These are phyloP conservation scores for Drosophila murphyi DNA, from an alignment of 1,140 invertebrate species.

Conservation along the genomic window DNA sequence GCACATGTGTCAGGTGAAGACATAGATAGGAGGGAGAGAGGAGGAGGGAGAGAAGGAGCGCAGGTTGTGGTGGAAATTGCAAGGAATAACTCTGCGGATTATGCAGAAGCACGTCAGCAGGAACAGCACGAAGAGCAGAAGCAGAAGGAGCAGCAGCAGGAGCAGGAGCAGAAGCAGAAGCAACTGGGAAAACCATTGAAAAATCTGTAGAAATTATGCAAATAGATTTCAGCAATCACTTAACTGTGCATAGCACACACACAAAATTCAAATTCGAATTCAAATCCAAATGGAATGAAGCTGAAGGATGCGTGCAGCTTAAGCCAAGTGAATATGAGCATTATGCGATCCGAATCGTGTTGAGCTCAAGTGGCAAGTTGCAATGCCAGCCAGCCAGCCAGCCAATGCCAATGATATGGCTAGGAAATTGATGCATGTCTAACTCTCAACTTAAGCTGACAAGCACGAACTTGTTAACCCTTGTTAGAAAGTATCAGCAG, in stretches of 20 bases:
- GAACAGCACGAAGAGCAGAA: not conserved
- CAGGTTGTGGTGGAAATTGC: constrained; percentile 17
- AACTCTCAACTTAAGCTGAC: not conserved
- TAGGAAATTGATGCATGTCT: not conserved
- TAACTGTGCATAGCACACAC: constrained; percentile 56
- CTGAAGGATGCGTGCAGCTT: constrained; percentile 8
- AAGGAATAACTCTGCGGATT: constrained; percentile 59
- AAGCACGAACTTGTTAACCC: not conserved
- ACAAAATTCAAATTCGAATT: not conserved
- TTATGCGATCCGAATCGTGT: not conserved
- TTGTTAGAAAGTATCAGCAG: not conserved
- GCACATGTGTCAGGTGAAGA: constrained; percentile 34
- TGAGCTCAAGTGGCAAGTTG: not conserved
- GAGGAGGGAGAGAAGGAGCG: not conserved
- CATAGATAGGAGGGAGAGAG: not conserved
- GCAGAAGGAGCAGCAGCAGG: constrained; percentile 3
- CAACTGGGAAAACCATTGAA: constrained; percentile 67
- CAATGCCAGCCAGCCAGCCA: not conserved
- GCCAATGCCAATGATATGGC: not conserved
- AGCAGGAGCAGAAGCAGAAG: constrained; percentile 7
- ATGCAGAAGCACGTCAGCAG: constrained; percentile 39
- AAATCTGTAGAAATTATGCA: constrained; percentile 82
- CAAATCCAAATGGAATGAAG: constrained; percentile 8
- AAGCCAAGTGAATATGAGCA: not conserved
- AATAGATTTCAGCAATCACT: constrained; percentile 81